Percentiles rank a stretch among this genome's conserved stretches.
phyloP scores from a whole-genome alignment of 2,113 vertebrate species.

The Halcyon senegalensis region DNA sequence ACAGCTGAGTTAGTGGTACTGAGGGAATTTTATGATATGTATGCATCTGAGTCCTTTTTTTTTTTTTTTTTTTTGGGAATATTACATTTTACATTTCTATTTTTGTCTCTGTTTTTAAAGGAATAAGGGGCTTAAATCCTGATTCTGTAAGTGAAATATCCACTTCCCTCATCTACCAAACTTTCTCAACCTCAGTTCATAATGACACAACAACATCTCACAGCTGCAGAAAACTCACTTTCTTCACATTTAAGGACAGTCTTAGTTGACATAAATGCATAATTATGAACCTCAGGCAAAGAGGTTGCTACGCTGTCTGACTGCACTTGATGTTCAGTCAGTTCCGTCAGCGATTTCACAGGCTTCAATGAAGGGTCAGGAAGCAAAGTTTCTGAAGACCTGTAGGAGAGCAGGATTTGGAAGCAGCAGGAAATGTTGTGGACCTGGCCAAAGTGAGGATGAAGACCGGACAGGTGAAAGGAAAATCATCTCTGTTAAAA shows the following conservation, averaged over 20 bases:
- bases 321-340: background rate
- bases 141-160: background rate
- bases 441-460: background rate
- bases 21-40: constrained; percentile 36
- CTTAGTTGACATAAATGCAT: background rate
- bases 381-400: background rate
- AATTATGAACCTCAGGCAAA: background rate
- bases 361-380: background rate
- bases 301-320: background rate
- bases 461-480: background rate
- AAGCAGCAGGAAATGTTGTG: background rate
- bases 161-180: background rate
- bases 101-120: constrained; percentile 8
- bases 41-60: constrained; percentile 9
- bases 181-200: background rate
- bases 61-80: background rate
- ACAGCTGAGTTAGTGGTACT: constrained; percentile 43
- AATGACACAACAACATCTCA: background rate
- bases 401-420: background rate
- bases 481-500: background rate
- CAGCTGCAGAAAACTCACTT: background rate
- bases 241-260: background rate
- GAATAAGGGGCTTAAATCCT: background rate
- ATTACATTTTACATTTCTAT: background rate
- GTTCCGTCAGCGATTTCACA: background rate